These are phyloP conservation scores for Eulemur rubriventer DNA, from an alignment of 2,797 vertebrate genomes.

Conservation along the genomic window DNA sequence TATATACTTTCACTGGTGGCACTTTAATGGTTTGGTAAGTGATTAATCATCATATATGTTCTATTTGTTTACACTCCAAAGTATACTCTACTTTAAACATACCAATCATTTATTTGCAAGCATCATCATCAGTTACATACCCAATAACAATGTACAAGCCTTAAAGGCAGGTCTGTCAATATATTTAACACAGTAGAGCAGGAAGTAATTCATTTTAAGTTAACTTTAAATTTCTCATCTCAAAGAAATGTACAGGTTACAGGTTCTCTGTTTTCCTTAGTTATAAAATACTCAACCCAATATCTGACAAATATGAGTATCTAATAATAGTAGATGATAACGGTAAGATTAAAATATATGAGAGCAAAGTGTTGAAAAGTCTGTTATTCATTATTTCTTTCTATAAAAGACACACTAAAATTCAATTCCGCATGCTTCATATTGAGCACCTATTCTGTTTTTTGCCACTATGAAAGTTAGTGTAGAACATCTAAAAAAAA, in stretches of 20 bases:
- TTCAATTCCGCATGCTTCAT: constrained; percentile 30
- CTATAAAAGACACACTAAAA: background rate
- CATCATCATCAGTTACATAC: constrained; percentile 10
- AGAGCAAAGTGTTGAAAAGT: background rate
- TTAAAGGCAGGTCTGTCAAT: background rate
- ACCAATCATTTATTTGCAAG: constrained; percentile 28
- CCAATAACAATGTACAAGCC: background rate
- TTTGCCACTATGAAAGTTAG: background rate
- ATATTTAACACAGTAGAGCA: background rate
- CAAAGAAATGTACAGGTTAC: background rate
- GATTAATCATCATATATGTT: background rate
- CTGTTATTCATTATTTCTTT: constrained; percentile 16
- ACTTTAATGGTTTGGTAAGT: constrained; percentile 30
- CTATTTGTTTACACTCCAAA: constrained; percentile 8
- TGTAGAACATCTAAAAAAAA: background rate
- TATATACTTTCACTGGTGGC: background rate
- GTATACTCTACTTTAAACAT: constrained; percentile 25
- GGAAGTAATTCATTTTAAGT: constrained; percentile 29
- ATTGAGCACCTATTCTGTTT: background rate
- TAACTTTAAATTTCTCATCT: constrained; percentile 59
- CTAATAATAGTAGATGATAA: background rate
- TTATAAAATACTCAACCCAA: background rate
- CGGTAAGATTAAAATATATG: constrained; percentile 26
- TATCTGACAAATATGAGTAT: background rate
- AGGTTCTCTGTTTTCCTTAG: background rate